These are phyloP conservation scores for Clarias gariepinus DNA, from an alignment of 2,113 vertebrate species.

Conservation along the genomic window DNA sequence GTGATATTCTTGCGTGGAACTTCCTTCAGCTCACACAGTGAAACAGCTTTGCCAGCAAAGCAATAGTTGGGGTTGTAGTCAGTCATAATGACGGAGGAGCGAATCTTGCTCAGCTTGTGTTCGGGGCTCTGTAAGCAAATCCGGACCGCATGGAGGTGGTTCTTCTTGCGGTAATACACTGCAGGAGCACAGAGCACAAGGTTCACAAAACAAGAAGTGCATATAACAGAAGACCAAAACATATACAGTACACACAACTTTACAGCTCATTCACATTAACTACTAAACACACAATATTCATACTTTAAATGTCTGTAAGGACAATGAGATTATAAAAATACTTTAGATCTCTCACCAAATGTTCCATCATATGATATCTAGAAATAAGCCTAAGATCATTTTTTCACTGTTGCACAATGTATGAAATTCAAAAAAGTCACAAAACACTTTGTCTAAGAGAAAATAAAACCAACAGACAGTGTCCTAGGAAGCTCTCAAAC, in stretches of 20 bases:
- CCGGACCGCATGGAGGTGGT: slow-evolving; percentile 76
- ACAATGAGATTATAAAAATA: background rate
- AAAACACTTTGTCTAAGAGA: background rate
- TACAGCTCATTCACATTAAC: background rate
- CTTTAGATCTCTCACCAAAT: background rate
- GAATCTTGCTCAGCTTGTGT: slow-evolving; percentile 89
- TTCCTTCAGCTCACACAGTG: slow-evolving; percentile 83
- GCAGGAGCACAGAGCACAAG: slow-evolving; percentile 30
- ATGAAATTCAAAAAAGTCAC: background rate
- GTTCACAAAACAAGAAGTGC: background rate
- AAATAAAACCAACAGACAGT: background rate
- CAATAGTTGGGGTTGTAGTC: slow-evolving; percentile 94
- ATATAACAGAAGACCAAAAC: background rate
- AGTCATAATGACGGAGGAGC: slow-evolving; percentile 86
- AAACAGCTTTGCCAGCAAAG: slow-evolving; percentile 81
- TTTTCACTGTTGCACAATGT: background rate
- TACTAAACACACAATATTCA: background rate
- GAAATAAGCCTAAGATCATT: no score
- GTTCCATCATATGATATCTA: no score
- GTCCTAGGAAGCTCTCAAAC: background rate
- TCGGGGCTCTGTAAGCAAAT: slow-evolving; percentile 80
- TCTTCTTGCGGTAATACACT: slow-evolving; percentile 88
- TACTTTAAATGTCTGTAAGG: background rate
- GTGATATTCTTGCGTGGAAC: slow-evolving; percentile 88
- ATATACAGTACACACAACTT: background rate